Evolutionary conservation across 2,888 invertebrate genomes (phyloP).

Genomic region (Teleiodes luculella): DNA sequence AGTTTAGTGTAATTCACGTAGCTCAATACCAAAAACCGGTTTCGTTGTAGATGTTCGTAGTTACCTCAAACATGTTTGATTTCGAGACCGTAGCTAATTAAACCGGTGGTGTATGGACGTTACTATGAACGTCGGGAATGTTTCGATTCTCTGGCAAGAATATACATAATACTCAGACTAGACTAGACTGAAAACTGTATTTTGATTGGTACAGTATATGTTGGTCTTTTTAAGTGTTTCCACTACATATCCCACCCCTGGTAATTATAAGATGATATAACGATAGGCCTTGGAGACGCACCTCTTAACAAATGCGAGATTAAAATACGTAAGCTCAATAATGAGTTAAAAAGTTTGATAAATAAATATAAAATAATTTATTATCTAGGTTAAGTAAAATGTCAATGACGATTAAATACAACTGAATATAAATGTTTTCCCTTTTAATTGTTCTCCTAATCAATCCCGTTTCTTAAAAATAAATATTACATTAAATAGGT

Average conservation of each 20-base stretch:
- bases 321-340: neutral
- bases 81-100: conserved; percentile 9
- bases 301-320: too few relatives aligned
- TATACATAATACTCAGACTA: too few relatives aligned
- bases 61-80: conserved; percentile 28
- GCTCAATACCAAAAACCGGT: conserved; percentile 47
- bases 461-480: too few relatives aligned
- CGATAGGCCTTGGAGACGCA: neutral
- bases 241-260: neutral
- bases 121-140: neutral
- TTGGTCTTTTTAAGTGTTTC: neutral
- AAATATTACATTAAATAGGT: too few relatives aligned
- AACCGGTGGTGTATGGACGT: conserved; percentile 10
- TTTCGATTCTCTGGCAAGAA: too few relatives aligned
- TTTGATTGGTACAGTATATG: too few relatives aligned
- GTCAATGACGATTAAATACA: neutral
- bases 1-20: conserved; percentile 38
- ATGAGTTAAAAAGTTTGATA: neutral
- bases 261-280: neutral
- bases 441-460: too few relatives aligned
- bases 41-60: conserved; percentile 36
- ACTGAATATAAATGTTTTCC: neutral
- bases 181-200: too few relatives aligned
- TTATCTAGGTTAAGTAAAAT: neutral
- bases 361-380: neutral